Evolutionary conservation across 1,140 invertebrate genomes (phyloP).

Genomic region (Nephotettix cincticeps): DNA sequence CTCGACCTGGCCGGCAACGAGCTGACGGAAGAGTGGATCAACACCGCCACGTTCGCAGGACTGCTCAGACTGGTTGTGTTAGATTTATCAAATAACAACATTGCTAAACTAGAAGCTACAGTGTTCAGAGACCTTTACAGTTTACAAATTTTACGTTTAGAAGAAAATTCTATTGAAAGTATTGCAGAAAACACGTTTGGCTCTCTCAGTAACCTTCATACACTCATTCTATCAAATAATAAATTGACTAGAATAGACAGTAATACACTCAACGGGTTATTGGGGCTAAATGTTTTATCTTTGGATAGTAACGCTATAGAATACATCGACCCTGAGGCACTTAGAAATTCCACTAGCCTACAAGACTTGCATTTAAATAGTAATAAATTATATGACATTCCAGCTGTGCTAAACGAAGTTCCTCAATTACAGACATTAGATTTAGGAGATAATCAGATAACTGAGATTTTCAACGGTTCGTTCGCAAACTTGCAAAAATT

Average conservation of each 20-base stretch:
- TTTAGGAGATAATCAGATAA: slow-evolving; percentile 86
- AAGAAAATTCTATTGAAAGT: slow-evolving; percentile 79
- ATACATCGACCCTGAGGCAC: slow-evolving; percentile 72
- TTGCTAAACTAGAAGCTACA: slow-evolving; percentile 73
- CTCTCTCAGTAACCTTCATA: slow-evolving; percentile 77
- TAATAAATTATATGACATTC: slow-evolving; percentile 80
- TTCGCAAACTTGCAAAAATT: slow-evolving; percentile 78
- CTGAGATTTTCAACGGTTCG: slow-evolving; percentile 76
- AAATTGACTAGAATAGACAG: slow-evolving; percentile 74
- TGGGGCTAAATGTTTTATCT: slow-evolving; percentile 73
- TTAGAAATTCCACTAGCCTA: slow-evolving; percentile 80
- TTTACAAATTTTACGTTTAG: slow-evolving; percentile 76
- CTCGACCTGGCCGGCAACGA: slow-evolving; percentile 85
- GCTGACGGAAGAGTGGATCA: slow-evolving; percentile 83
- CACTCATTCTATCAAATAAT: slow-evolving; percentile 83
- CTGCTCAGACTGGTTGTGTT: slow-evolving; percentile 76
- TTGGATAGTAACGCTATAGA: slow-evolving; percentile 82
- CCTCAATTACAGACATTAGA: slow-evolving; percentile 82
- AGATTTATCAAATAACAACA: slow-evolving; percentile 78
- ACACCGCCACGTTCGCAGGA: slow-evolving; percentile 80
- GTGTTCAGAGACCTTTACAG: slow-evolving; percentile 79
- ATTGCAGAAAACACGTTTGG: slow-evolving; percentile 81
- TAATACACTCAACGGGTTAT: slow-evolving; percentile 74
- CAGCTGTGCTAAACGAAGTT: slow-evolving; percentile 78
- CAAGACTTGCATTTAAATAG: slow-evolving; percentile 87